phyloP scores from a whole-genome alignment of 2,888 invertebrate genomes.

The Blastobasis lacticolella region DNA sequence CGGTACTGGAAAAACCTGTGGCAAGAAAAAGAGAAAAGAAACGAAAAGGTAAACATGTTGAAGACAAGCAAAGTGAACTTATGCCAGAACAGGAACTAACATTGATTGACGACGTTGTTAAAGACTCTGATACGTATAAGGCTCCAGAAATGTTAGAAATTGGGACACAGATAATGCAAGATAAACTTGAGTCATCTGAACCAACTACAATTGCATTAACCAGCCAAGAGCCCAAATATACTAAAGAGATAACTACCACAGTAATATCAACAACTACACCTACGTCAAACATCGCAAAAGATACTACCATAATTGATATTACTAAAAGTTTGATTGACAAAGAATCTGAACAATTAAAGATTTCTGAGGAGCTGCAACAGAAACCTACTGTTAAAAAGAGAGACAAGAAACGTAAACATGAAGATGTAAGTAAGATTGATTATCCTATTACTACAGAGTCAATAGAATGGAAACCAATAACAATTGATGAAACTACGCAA shows the following conservation, averaged over 20 bases:
- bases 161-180: slow-evolving; percentile 17
- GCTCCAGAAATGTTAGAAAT: slow-evolving; percentile 1
- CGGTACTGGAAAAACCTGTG: slow-evolving; percentile 1
- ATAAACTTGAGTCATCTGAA: slow-evolving; percentile 16
- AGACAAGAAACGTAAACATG: slow-evolving; percentile 3
- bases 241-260: slow-evolving; percentile 6
- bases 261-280: slow-evolving; percentile 5
- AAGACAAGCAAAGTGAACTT: neutral
- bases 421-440: slow-evolving; percentile 1
- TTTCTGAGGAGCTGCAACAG: slow-evolving; percentile 11
- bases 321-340: slow-evolving; percentile 30
- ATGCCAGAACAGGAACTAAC: neutral
- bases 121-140: neutral
- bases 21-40: slow-evolving; percentile 10
- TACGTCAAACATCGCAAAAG: slow-evolving; percentile 12
- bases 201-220: slow-evolving; percentile 1
- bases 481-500: neutral
- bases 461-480: neutral
- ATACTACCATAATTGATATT: slow-evolving; percentile 20
- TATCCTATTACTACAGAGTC: too few species aligned
- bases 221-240: neutral
- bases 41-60: slow-evolving; percentile 1
- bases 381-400: slow-evolving; percentile 5
- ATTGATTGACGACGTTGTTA: neutral
- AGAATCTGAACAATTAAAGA: slow-evolving; percentile 30